phyloP scores from a whole-genome alignment of 2,113 vertebrate genomes.

The human (Homo sapiens) region GRCh38 chr1:29488001-29488500 shows the following conservation, averaged over 20 bases:
- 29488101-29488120: background rate
- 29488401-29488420: background rate
- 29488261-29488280: slow-evolving; percentile 93
- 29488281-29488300: slow-evolving; percentile 97
- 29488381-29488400: slow-evolving; percentile 82
- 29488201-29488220: slow-evolving; percentile 97
- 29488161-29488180: background rate
- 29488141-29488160: background rate
- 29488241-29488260: slow-evolving; percentile 96
- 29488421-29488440: background rate
- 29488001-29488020: background rate
- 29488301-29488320: slow-evolving; percentile 93
- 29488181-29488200: slow-evolving; percentile 91
- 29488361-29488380: slow-evolving; percentile 90
- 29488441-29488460: fast-evolving
- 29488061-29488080: background rate
- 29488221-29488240: slow-evolving; percentile 98
- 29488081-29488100: background rate
- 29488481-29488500: fast-evolving
- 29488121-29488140: background rate
- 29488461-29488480: background rate
- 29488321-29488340: slow-evolving; percentile 89
- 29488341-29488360: slow-evolving; percentile 96
- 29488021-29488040: background rate
- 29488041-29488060: background rate